These are phyloP conservation scores for Antrozous pallidus DNA, from an alignment of 2,797 vertebrate species.

Conservation along the genomic window DNA sequence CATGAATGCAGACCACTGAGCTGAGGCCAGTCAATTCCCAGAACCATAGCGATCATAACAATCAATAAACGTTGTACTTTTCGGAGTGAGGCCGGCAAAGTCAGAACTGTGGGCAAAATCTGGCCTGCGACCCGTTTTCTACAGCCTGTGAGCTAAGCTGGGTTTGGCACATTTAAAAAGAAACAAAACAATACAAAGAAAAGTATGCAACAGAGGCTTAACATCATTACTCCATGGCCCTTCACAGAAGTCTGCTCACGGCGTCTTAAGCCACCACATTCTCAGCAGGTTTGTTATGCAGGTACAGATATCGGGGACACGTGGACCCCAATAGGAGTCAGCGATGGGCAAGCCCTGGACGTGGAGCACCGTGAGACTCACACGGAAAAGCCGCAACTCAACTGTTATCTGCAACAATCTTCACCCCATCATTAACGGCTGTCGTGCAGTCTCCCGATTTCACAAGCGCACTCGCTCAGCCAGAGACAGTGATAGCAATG, in stretches of 20 bases:
- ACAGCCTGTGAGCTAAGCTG: neutral
- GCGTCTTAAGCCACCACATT: neutral
- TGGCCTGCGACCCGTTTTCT: neutral
- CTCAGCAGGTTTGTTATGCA: neutral
- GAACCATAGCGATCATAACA: neutral
- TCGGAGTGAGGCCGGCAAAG: neutral
- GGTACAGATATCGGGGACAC: neutral
- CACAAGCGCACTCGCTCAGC: neutral
- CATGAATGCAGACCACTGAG: neutral
- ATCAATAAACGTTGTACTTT: neutral
- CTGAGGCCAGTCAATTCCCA: neutral
- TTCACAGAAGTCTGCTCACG: neutral
- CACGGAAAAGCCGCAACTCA: neutral
- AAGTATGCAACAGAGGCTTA: neutral
- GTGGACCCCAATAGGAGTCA: neutral
- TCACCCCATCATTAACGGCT: neutral
- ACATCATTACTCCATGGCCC: neutral
- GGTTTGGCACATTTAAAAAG: conserved; percentile 23
- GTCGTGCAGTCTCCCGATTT: neutral
- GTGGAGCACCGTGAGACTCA: neutral
- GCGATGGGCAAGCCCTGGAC: neutral
- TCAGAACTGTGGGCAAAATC: neutral
- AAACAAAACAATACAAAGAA: conserved; percentile 24
- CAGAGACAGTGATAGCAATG: neutral
- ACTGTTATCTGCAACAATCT: neutral